Percentiles rank a stretch among this genome's conserved stretches.
These are phyloP conservation scores for Taurulus bubalis DNA, from an alignment of 2,113 vertebrate genomes.

Conservation along the genomic window DNA sequence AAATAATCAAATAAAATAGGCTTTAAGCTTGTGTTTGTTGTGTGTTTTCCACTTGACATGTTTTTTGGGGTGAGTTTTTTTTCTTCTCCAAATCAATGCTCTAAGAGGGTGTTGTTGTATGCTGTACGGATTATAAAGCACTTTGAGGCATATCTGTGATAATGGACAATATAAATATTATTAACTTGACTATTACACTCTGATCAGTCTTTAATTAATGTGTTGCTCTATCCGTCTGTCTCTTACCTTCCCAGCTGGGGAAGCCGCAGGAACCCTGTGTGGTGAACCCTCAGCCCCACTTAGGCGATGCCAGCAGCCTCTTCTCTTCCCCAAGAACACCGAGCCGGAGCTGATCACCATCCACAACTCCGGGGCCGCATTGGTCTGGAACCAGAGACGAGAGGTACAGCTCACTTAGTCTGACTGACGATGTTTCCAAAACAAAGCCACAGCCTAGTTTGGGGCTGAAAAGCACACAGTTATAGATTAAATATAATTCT, in stretches of 20 bases:
- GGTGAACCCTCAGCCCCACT: conserved; percentile 85
- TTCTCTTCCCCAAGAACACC: conserved; percentile 80
- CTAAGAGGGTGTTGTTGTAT: neutral
- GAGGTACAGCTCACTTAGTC: conserved; percentile 60
- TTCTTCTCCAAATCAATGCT: neutral
- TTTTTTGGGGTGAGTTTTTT: neutral
- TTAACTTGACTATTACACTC: neutral
- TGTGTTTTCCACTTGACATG: neutral
- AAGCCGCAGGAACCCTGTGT: conserved; percentile 81
- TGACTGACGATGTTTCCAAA: conserved; percentile 60
- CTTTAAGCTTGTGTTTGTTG: neutral
- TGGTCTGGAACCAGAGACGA: conserved; percentile 71
- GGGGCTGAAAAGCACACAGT: conserved; percentile 22
- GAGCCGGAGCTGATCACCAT: conserved; percentile 77
- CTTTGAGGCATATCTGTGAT: neutral
- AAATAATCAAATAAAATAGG: neutral
- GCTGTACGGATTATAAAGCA: neutral
- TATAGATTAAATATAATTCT: conserved; percentile 55
- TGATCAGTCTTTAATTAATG: neutral
- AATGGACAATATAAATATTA: neutral
- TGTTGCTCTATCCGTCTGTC: neutral
- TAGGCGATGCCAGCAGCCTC: conserved; percentile 83
- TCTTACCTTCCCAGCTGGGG: conserved; percentile 69
- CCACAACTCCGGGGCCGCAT: conserved; percentile 76
- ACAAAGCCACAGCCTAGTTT: conserved; percentile 40